A percentile compares a stretch with the other conserved stretches of the same genome.
Evolutionary conservation across 2,797 vertebrate species (phyloP).

Genomic region (Phalanger gymnotis): DNA sequence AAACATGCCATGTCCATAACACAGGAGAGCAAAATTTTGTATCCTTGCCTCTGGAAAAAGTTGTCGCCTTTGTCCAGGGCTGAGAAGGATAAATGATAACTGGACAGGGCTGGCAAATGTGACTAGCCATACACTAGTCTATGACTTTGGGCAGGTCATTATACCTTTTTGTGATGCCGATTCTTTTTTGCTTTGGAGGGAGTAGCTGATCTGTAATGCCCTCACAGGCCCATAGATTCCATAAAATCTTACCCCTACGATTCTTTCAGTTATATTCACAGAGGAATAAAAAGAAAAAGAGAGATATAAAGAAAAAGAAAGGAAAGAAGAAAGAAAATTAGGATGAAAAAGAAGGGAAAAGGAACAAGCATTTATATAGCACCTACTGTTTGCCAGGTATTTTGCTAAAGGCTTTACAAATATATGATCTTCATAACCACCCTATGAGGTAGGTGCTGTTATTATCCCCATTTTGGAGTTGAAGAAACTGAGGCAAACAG

Average conservation of each 20-base stretch:
- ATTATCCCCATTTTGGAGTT: no score
- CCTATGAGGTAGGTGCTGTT: neutral
- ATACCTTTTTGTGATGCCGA: neutral
- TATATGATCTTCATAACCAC: neutral
- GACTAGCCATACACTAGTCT: neutral
- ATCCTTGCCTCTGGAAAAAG: neutral
- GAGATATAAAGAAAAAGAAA: neutral
- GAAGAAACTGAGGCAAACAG: no score
- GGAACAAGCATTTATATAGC: no score
- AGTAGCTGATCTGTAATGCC: neutral
- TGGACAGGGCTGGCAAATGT: neutral
- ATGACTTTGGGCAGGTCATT: neutral
- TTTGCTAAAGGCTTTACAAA: neutral
- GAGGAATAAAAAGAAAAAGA: neutral
- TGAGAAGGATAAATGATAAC: neutral
- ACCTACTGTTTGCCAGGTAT: no score
- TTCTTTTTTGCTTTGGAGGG: neutral
- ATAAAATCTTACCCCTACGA: neutral
- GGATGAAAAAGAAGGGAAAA: neutral
- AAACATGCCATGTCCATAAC: neutral
- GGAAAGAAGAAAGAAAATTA: neutral
- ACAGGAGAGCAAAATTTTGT: neutral
- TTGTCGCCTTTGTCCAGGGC: neutral
- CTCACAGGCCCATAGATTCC: neutral
- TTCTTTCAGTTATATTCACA: conserved; percentile 5